A percentile compares a stretch with the other conserved stretches of the same genome.
Evolutionary conservation across 2,797 vertebrate genomes (phyloP).

Genomic region (Squalus acanthias): DNA sequence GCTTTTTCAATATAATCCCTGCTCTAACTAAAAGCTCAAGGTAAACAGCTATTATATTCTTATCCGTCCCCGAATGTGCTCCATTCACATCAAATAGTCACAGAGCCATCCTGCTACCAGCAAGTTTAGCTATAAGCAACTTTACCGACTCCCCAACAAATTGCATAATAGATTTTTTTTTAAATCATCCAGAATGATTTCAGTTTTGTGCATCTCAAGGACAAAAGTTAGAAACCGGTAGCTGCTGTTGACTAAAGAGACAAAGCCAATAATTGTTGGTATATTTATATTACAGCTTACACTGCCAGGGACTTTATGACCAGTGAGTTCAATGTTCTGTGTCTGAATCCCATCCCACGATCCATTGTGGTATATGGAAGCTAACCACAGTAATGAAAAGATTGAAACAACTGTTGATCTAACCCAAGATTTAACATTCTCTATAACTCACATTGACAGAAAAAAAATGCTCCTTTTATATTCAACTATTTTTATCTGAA

Average conservation of each 20-base stretch:
- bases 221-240: background rate
- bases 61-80: background rate
- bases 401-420: background rate
- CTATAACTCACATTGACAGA: background rate
- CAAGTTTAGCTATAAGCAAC: conserved; percentile 44
- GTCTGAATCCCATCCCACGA: background rate
- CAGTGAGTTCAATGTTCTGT: background rate
- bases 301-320: background rate
- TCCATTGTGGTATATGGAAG: background rate
- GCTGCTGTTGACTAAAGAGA: background rate
- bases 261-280: background rate
- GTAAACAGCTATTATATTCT: background rate
- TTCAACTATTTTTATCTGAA: background rate
- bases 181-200: background rate
- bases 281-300: too few relatives aligned
- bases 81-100: background rate
- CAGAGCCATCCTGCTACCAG: background rate
- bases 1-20: background rate
- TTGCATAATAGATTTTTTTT: background rate
- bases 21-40: background rate
- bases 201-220: background rate
- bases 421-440: background rate
- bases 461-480: background rate
- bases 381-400: background rate
- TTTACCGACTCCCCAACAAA: background rate